These are phyloP conservation scores for Arbacia lixula DNA, from an alignment of 53 echinoderm and acorn worm species.

Conservation along the genomic window DNA sequence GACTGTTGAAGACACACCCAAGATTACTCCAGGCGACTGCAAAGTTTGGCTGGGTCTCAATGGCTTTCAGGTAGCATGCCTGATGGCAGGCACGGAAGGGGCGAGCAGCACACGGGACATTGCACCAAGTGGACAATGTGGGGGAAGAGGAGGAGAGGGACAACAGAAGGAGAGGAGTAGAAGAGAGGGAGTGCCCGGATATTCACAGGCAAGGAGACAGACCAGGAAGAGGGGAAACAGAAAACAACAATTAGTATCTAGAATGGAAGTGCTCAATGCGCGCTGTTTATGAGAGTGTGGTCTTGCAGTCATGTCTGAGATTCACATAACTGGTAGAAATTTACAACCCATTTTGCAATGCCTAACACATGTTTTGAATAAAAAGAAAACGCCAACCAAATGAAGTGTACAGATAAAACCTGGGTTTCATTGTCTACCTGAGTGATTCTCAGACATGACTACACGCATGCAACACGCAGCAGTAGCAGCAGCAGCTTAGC, in stretches of 20 bases:
- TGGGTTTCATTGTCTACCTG: not conserved
- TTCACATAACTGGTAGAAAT: constrained; percentile 6
- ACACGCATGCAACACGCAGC: constrained; percentile 29
- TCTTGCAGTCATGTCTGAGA: constrained; percentile 35
- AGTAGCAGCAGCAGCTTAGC: not conserved
- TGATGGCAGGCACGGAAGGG: constrained; percentile 33
- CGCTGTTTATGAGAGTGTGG: constrained; percentile 27
- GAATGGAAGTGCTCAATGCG: not conserved
- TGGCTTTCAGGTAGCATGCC: constrained; percentile 99
- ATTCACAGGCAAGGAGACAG: constrained; percentile 4
- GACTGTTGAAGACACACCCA: constrained; percentile 97
- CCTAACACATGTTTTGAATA: too few species aligned
- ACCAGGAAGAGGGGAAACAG: constrained; percentile 49
- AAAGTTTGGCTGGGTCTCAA: constrained; percentile 98
- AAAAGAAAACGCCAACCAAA: too few species aligned
- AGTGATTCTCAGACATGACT: constrained; percentile 33
- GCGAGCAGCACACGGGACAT: constrained; percentile 2
- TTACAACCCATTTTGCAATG: too few species aligned
- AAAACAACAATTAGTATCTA: constrained; percentile 35
- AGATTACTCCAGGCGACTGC: constrained; percentile 99
- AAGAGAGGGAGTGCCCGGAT: constrained; percentile 27
- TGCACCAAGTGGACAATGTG: constrained; percentile 11
- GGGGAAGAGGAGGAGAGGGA: constrained; percentile 18
- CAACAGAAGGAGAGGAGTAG: constrained; percentile 28
- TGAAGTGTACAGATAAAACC: too few species aligned